phyloP scores from a whole-genome alignment of 2,113 vertebrate species.

The Typhlomys cinereus region DNA sequence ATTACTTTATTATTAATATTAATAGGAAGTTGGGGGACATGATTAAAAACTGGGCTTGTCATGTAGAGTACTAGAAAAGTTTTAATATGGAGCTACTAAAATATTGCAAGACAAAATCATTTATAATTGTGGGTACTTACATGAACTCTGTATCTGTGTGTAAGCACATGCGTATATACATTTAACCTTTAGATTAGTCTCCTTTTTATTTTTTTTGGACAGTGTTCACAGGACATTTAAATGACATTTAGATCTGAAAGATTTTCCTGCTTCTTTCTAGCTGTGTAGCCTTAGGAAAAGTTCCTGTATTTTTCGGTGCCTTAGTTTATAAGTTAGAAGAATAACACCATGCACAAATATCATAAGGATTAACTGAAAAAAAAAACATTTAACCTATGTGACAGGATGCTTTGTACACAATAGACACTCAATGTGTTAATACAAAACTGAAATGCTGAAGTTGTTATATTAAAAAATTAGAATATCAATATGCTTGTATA shows the following conservation, averaged over 20 bases:
- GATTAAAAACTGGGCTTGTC: not conserved
- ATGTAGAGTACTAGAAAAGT: constrained; percentile 9
- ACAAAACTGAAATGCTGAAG: not conserved
- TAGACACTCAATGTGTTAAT: not conserved
- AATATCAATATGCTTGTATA: not conserved
- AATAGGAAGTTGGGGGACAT: not conserved
- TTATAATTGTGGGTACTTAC: constrained; percentile 13
- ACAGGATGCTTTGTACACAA: not conserved
- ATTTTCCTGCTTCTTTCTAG: not conserved
- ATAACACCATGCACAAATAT: not conserved
- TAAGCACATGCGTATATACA: not conserved
- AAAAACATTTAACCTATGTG: not conserved
- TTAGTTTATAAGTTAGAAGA: constrained; percentile 21
- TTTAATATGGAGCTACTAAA: not conserved
- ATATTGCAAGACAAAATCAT: not conserved
- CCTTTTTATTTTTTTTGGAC: too few species aligned
- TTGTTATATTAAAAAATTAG: not conserved
- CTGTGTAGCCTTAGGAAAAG: not conserved
- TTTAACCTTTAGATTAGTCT: not conserved
- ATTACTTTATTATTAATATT: not conserved
- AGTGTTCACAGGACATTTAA: constrained; percentile 37
- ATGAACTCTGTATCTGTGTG: not conserved
- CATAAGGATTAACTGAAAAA: not conserved
- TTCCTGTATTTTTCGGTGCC: not conserved
- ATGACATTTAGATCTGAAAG: constrained; percentile 38